phyloP scores from a whole-genome alignment of 2,888 invertebrate species.

The Bibio marci region DNA sequence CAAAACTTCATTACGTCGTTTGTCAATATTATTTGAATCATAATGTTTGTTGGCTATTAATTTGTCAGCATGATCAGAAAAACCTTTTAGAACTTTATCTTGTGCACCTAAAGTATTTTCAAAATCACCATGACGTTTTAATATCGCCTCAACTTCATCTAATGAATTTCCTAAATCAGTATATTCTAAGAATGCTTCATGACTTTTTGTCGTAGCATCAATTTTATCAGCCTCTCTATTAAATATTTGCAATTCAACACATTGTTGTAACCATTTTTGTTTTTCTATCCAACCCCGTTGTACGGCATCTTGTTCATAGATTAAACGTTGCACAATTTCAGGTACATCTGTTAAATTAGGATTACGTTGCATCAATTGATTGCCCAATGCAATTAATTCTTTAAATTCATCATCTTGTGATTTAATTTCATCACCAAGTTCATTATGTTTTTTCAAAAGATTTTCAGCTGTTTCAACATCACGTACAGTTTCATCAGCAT shows the following conservation, averaged over 20 bases:
- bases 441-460: slow-evolving; percentile 76
- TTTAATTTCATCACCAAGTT: slow-evolving; percentile 77
- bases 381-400: slow-evolving; percentile 65
- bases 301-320: slow-evolving; percentile 59
- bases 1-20: slow-evolving; percentile 57
- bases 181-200: slow-evolving; percentile 85
- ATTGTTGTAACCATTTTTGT: slow-evolving; percentile 70
- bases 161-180: slow-evolving; percentile 71
- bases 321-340: slow-evolving; percentile 52
- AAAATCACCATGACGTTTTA: slow-evolving; percentile 87
- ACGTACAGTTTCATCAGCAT: slow-evolving; percentile 60
- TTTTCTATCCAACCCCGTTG: slow-evolving; percentile 70
- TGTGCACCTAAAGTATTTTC: slow-evolving; percentile 84
- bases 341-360: slow-evolving; percentile 59
- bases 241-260: slow-evolving; percentile 77
- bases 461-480: slow-evolving; percentile 89
- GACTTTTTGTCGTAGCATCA: slow-evolving; percentile 85
- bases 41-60: slow-evolving; percentile 65
- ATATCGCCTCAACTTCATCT: slow-evolving; percentile 79
- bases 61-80: slow-evolving; percentile 67
- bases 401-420: slow-evolving; percentile 80
- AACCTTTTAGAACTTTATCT: slow-evolving; percentile 72
- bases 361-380: slow-evolving; percentile 55
- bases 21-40: slow-evolving; percentile 54
- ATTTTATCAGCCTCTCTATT: slow-evolving; percentile 95